Evolutionary conservation across 1,140 invertebrate genomes (phyloP).

Genomic region (Zaprionus inermis): DNA sequence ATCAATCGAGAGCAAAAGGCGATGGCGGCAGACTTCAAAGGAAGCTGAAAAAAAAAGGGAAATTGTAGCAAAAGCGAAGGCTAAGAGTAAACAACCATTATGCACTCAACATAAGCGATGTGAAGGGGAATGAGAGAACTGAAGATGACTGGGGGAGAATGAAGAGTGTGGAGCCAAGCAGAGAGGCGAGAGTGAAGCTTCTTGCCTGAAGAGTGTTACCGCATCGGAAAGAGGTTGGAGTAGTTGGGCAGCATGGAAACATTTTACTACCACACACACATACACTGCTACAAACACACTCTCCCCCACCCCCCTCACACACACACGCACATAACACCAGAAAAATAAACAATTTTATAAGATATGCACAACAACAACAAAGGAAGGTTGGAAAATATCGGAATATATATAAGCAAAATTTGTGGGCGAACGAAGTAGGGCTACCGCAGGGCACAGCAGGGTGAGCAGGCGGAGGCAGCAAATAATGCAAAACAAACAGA

Average conservation of each 20-base stretch:
- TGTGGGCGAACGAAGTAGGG: constrained; percentile 39
- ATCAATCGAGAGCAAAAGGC: constrained; percentile 49
- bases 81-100: constrained; percentile 82
- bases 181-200: background rate
- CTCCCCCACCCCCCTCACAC: constrained; percentile 38
- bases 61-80: constrained; percentile 38
- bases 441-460: constrained; percentile 55
- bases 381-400: constrained; percentile 66
- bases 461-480: constrained; percentile 35
- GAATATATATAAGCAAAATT: constrained; percentile 55
- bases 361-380: constrained; percentile 66
- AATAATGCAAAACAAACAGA: constrained; percentile 64
- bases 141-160: constrained; percentile 5
- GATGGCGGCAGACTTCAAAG: constrained; percentile 68
- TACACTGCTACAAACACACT: constrained; percentile 6
- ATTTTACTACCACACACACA: constrained; percentile 65
- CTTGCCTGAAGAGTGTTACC: constrained; percentile 27
- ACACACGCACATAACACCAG: constrained; percentile 44
- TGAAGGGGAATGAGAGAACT: background rate
- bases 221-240: constrained; percentile 66
- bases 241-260: constrained; percentile 76
- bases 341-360: constrained; percentile 82
- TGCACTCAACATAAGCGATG: constrained; percentile 75
- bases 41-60: constrained; percentile 49
- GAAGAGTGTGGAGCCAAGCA: background rate